Base-by-base conservation (phyloP, 2,888 invertebrate genomes). In the Napeogenes sylphis region DNA sequence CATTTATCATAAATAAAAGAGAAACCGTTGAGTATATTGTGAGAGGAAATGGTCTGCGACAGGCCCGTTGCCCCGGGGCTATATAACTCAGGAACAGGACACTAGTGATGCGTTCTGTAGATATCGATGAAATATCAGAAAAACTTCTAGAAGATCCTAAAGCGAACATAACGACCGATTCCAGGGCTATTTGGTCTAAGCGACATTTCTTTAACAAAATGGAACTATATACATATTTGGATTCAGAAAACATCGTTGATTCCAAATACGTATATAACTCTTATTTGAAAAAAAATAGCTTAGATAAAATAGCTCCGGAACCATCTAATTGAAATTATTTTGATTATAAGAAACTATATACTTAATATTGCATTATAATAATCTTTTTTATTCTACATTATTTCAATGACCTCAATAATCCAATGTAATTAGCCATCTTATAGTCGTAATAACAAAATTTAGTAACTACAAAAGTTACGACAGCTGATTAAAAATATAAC, bases 11-110 rank as follows among this genome's bases (percentile, higher is more conserved):
- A 70, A 71, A 73, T 68, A 70, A 68, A 70, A 68, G 68, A 67
- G 65, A 65, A 64, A 65, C 8, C 59, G 45, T 51, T 59, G 62
- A 69, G 64, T 68, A 69, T 71, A 66, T 67, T 64, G 67, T 64
- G 61, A 66, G 67, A 72, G 75, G 73, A 73, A 76, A 75, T 73
- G 70, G 73, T 58, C 71, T 71, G 69, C 68, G 73, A 71, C 70
- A 73, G 70, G 72, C 71, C 73, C 68, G 66, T 75, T 72, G 72
- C 70, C 72, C 21, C 70, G 70, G 68, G 68, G 70, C 68, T 47
- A 66, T 68, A 69, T 72, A 73, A 70, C 67, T 71, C 68, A 68
- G 66, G 46, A 61, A 55, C 59, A 66, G 65, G 65, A 68, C 64
- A 45, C 45, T 57, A 51, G 51, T 21, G 3, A 45, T 62, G 68